Base-by-base conservation (phyloP, 1,140 invertebrate genomes). In the Ganaspis sp. region DNA sequence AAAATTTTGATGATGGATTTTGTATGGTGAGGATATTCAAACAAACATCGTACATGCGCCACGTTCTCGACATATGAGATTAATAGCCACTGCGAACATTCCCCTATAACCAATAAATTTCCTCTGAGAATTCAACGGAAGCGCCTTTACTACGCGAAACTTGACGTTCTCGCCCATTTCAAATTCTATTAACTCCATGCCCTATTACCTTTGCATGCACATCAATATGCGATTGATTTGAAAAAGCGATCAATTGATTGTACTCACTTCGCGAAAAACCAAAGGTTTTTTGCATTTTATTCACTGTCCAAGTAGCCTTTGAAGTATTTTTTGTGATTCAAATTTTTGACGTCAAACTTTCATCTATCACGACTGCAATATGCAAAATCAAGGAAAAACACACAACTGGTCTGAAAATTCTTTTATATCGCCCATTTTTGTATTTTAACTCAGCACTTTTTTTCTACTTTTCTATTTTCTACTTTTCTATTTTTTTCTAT, bases 81-180 rank as follows among this genome's bases (percentile, higher is more conserved):
- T 64, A 64, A 64, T 64, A 29, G 58, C 58, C 23, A 34, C 58
- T 64, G 58, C 23, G 58, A 64, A 64, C 58, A 64, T 64, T 64
- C 23, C 23, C 12, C 58, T 64, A 29, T 29, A 64, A 64, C 58
- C 58, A 64, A 64, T 64, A 64, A 64, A 64, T 64, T 64, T 64
- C 58, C 58, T 64, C 23, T 29, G 58, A 64, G 58, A 26, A 64
- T 64, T 64, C 58, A 29, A n/a, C 26, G 26, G 58, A 64, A 64
- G 58, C 15, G 23, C 58, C 26, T 64, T 26, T 29, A 26, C 58
- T 64, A 26, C 23, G 3, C 23, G 29, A 64, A 64, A 64, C 58
- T 64, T 64, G 11, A 64, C 11, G 21, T 26, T 64, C 54, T 26
- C 11, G 4, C 12, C 23, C 11, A 58, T 23, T 64, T 29, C 26